Conservation (phyloP, 2,113 vertebrate species). For the Nanorana parkeri region DNA sequence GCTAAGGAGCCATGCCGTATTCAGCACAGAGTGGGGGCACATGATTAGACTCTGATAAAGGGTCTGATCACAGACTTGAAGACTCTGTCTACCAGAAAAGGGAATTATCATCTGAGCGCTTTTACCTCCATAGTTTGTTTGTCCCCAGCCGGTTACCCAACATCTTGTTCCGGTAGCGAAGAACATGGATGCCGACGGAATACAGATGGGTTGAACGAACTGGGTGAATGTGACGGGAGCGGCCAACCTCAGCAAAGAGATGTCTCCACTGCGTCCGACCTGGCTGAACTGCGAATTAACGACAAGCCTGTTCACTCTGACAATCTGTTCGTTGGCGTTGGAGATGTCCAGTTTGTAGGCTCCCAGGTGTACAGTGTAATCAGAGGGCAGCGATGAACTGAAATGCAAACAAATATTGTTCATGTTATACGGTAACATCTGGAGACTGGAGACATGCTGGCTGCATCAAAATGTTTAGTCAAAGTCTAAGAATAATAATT, state of each 20-base stretch:
- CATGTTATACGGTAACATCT: too few relatives aligned
- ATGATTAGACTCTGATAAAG: too few relatives aligned
- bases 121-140: slow-evolving; percentile 82
- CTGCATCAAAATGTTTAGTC: too few relatives aligned
- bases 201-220: slow-evolving; percentile 80
- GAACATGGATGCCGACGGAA: slow-evolving; percentile 82
- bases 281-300: slow-evolving; percentile 86
- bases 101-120: not conserved
- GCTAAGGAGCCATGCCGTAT: too few relatives aligned
- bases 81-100: not conserved
- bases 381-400: not conserved
- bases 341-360: slow-evolving; percentile 76
- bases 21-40: too few relatives aligned
- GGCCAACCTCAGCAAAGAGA: slow-evolving; percentile 86
- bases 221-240: slow-evolving; percentile 73
- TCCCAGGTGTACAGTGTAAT: slow-evolving; percentile 76
- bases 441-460: too few relatives aligned
- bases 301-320: slow-evolving; percentile 79
- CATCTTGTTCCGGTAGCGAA: slow-evolving; percentile 84
- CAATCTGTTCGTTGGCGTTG: slow-evolving; percentile 78
- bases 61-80: too few relatives aligned
- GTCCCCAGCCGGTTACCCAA: slow-evolving; percentile 95
- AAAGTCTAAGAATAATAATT: too few relatives aligned
- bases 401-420: not conserved
- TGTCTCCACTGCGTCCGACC: slow-evolving; percentile 84